These are phyloP conservation scores for Saturnia pavonia DNA, from an alignment of 2,888 invertebrate species.

Conservation along the genomic window DNA sequence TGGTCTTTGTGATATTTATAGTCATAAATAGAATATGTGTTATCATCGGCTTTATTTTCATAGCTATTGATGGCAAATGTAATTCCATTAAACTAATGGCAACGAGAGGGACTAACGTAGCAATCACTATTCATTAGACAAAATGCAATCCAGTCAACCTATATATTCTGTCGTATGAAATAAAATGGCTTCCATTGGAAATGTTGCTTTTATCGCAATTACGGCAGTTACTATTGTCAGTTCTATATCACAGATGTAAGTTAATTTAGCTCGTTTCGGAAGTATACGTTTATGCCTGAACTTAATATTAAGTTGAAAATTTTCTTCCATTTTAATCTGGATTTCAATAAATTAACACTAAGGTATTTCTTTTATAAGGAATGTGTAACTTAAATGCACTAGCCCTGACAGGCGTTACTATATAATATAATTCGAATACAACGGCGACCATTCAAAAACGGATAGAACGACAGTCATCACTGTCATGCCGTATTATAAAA, in stretches of 20 bases:
- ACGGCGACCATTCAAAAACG: no score
- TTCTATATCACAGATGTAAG: neutral
- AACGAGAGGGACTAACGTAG: neutral
- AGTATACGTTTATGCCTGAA: neutral
- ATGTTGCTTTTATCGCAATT: neutral
- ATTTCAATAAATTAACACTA: no score
- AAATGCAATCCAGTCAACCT: neutral
- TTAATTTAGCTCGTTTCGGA: neutral
- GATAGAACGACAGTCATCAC: no score
- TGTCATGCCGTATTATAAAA: no score
- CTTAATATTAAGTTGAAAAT: neutral
- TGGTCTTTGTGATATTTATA: no score
- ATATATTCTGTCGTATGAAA: neutral
- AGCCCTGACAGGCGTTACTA: no score
- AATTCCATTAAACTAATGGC: constrained; percentile 4
- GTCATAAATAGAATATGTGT: neutral
- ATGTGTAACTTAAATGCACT: no score
- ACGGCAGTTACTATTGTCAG: neutral
- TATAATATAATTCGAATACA: no score
- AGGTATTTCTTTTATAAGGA: no score
- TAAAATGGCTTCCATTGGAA: constrained; percentile 5
- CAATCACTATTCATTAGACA: constrained; percentile 1
- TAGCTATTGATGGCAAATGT: neutral
- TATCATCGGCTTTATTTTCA: neutral
- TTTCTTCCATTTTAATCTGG: no score